Conservation (phyloP, 2,797 vertebrate species). For the Loriculus beryllinus region DNA sequence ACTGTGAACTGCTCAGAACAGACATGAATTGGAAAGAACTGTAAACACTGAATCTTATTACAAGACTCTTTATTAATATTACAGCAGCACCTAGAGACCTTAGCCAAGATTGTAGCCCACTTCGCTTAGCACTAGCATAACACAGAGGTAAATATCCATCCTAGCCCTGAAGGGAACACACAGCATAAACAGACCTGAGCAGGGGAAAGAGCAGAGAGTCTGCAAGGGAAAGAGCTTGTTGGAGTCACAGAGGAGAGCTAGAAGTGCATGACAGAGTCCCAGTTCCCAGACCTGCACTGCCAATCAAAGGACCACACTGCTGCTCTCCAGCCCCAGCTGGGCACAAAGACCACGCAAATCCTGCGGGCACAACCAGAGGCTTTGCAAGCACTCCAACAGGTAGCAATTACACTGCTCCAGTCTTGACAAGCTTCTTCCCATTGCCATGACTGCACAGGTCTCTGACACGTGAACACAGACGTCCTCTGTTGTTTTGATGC, state of each 20-base stretch:
- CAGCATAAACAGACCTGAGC: neutral
- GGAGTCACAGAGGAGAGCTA: neutral
- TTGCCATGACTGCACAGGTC: neutral
- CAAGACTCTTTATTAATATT: neutral
- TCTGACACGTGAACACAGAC: rapidly evolving
- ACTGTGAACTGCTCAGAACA: neutral
- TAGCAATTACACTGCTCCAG: neutral
- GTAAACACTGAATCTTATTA: neutral
- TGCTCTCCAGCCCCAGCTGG: neutral
- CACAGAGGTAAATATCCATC: neutral
- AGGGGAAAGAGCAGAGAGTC: neutral
- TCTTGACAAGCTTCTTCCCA: neutral
- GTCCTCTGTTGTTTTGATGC: neutral
- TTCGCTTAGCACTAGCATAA: rapidly evolving
- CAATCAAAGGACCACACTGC: neutral
- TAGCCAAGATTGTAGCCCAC: neutral
- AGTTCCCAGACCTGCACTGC: rapidly evolving
- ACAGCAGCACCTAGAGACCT: neutral
- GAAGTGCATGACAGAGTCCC: rapidly evolving
- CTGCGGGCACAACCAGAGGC: neutral
- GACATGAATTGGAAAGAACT: neutral
- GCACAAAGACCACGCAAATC: rapidly evolving
- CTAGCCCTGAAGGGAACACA: neutral
- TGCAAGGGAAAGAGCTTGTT: neutral
- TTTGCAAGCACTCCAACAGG: neutral